Percentiles rank a stretch among this genome's conserved stretches.
phyloP scores from a whole-genome alignment of 2,797 vertebrate genomes.

The Sphenodon punctatus region DNA sequence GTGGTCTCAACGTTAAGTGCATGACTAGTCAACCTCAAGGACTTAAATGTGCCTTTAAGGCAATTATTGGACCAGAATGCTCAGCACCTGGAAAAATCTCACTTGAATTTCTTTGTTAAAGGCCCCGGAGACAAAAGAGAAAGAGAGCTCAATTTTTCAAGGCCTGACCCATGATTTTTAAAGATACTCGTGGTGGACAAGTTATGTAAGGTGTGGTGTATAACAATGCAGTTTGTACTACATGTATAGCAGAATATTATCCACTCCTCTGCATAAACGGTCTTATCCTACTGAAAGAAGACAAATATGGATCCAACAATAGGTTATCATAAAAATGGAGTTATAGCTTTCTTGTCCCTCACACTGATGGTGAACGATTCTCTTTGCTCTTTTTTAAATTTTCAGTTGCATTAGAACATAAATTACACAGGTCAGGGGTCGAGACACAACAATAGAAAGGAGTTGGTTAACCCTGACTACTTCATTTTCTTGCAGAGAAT shows the following conservation, averaged over 20 bases:
- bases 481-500: too few species aligned
- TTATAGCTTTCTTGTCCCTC: slow-evolving; percentile 23
- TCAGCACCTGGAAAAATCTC: too few species aligned
- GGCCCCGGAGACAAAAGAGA: too few species aligned
- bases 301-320: slow-evolving; percentile 17
- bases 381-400: slow-evolving; percentile 32
- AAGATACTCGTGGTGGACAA: too few species aligned
- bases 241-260: neutral
- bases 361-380: slow-evolving; percentile 23
- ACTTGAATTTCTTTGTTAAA: too few species aligned
- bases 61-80: too few species aligned
- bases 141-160: too few species aligned
- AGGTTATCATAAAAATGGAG: slow-evolving; percentile 3
- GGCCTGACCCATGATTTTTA: too few species aligned
- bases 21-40: too few species aligned
- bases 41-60: too few species aligned
- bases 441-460: neutral
- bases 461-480: slow-evolving; percentile 52
- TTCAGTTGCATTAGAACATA: slow-evolving; percentile 45
- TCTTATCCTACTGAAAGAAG: slow-evolving; percentile 26
- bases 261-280: neutral
- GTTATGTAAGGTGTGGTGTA: neutral
- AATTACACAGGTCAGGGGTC: slow-evolving; percentile 3
- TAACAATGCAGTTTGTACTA: neutral
- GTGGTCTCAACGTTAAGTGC: too few species aligned